phyloP scores from a whole-genome alignment of 1,140 invertebrate species.

The Leptopilina boulardi region DNA sequence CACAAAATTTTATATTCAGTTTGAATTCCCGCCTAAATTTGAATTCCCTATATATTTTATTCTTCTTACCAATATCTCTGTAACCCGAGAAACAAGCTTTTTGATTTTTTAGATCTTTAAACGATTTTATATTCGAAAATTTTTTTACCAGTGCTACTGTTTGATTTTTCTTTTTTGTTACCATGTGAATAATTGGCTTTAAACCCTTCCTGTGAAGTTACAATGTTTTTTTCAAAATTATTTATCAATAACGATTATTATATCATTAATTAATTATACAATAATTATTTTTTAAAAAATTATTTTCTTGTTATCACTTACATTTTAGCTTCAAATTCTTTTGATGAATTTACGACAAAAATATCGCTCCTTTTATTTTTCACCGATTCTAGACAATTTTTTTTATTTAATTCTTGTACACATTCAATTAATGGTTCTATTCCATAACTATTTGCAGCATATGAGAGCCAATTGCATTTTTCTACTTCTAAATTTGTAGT shows the following conservation, averaged over 20 bases:
- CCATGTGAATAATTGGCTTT: slow-evolving; percentile 9
- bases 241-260: no score
- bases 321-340: slow-evolving; percentile 76
- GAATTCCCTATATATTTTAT: no score
- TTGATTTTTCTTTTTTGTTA: background rate
- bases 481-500: slow-evolving; percentile 80
- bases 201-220: slow-evolving; percentile 75
- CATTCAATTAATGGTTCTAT: slow-evolving; percentile 85
- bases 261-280: no score
- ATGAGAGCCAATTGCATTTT: slow-evolving; percentile 86
- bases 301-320: slow-evolving; percentile 52
- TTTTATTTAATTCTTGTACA: slow-evolving; percentile 72
- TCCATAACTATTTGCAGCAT: slow-evolving; percentile 82
- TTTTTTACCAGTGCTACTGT: background rate
- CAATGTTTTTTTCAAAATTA: slow-evolving; percentile 53
- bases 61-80: slow-evolving; percentile 80
- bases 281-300: no score
- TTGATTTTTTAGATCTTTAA: background rate
- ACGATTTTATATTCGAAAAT: background rate
- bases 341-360: slow-evolving; percentile 78
- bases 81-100: slow-evolving; percentile 70
- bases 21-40: no score
- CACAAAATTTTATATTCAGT: slow-evolving; percentile 4
- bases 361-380: slow-evolving; percentile 80
- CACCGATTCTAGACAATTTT: slow-evolving; percentile 82